A percentile compares a stretch with the other conserved stretches of the same genome.
These are phyloP conservation scores for Eristalinus aeneus DNA, from an alignment of 2,888 invertebrate genomes.

Conservation along the genomic window DNA sequence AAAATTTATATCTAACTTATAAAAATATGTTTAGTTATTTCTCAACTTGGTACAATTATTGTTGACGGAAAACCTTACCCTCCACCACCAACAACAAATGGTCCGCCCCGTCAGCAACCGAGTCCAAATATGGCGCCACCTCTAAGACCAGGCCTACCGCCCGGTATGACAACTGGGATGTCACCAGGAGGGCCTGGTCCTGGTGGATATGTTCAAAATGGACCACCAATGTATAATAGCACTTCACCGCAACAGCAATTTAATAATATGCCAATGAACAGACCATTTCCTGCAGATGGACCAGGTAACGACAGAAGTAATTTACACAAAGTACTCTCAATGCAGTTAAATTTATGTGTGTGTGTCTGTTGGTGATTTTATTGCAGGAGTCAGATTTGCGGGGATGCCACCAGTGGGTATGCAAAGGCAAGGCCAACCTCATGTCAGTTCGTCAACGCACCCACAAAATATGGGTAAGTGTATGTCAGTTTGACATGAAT, in stretches of 20 bases:
- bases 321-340: conserved; percentile 18
- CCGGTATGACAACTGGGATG: conserved; percentile 78
- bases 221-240: conserved; percentile 79
- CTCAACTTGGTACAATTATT: conserved; percentile 89
- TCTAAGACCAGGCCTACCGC: conserved; percentile 78
- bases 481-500: conserved; percentile 27
- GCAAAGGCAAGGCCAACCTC: conserved; percentile 82
- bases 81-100: conserved; percentile 80
- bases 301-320: conserved; percentile 76
- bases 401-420: conserved; percentile 79
- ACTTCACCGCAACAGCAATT: conserved; percentile 77
- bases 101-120: conserved; percentile 79
- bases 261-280: conserved; percentile 79
- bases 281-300: conserved; percentile 78
- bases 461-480: conserved; percentile 83
- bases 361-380: conserved; percentile 37
- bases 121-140: conserved; percentile 80
- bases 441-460: conserved; percentile 85
- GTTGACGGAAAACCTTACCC: conserved; percentile 92
- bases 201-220: conserved; percentile 75
- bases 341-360: conserved; percentile 46
- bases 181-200: conserved; percentile 78
- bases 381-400: conserved; percentile 78
- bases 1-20: neutral
- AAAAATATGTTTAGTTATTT: conserved; percentile 83